A percentile compares a stretch with the other conserved stretches of the same genome.
Conservation (phyloP, 2,888 invertebrate genomes). For the Frankliniella intonsa region DNA sequence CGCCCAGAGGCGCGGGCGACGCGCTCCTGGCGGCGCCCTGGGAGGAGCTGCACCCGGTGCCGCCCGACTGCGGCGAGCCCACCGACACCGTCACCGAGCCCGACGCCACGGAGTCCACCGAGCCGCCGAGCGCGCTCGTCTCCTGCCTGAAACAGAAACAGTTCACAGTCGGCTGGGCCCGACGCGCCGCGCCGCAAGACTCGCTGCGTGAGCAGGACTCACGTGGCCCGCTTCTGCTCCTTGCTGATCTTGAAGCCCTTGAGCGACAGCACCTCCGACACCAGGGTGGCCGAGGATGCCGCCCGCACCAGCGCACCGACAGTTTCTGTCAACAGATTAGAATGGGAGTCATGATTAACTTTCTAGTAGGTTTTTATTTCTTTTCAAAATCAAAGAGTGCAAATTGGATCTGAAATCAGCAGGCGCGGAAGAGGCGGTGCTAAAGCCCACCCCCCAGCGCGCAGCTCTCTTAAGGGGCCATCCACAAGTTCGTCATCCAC, state of each 20-base stretch:
- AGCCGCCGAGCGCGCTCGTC: conserved; percentile 8
- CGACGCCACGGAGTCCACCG: not conserved
- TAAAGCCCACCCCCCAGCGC: too few relatives aligned
- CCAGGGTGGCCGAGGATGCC: conserved; percentile 69
- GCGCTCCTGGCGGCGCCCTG: not conserved
- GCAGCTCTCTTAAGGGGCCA: too few relatives aligned
- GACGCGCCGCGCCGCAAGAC: not conserved
- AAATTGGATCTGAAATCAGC: not conserved
- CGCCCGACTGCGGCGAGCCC: not conserved
- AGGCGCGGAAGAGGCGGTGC: too few relatives aligned
- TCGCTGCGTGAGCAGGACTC: not conserved
- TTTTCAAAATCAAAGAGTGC: too few relatives aligned
- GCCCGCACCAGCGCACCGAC: conserved; percentile 47
- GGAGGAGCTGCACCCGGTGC: not conserved
- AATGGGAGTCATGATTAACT: not conserved
- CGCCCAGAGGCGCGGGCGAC: not conserved
- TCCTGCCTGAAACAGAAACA: not conserved
- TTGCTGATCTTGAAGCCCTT: conserved; percentile 48
- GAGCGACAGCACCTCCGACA: conserved; percentile 74
- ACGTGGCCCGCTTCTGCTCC: conserved; percentile 15
- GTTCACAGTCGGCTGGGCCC: not conserved
- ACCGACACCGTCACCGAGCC: conserved; percentile 18
- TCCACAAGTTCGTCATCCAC: too few relatives aligned
- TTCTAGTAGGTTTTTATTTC: too few relatives aligned
- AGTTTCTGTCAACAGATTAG: not conserved